These are phyloP conservation scores for Hycleus phaleratus DNA, from an alignment of 1,140 invertebrate species.

Conservation along the genomic window DNA sequence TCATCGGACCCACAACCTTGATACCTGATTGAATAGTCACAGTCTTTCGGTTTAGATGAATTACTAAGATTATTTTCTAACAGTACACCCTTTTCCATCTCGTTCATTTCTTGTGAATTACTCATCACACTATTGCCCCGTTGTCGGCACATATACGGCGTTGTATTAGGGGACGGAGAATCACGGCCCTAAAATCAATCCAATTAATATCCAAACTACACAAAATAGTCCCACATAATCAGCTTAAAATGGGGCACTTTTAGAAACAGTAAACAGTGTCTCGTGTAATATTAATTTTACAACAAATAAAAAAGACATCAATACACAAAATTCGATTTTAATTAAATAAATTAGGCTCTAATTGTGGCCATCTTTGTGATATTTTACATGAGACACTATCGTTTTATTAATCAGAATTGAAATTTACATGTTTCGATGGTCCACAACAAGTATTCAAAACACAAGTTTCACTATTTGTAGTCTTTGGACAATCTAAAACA, in stretches of 20 bases:
- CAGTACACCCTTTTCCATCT: constrained; percentile 55
- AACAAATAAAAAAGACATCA: too few relatives aligned
- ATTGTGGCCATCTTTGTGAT: not conserved
- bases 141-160: constrained; percentile 70
- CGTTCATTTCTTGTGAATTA: constrained; percentile 45
- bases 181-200: constrained; percentile 53
- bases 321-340: too few relatives aligned
- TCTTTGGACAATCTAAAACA: constrained; percentile 78
- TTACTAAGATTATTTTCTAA: constrained; percentile 28
- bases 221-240: not conserved
- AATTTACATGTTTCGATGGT: constrained; percentile 56
- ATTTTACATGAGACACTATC: not conserved
- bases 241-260: too few relatives aligned
- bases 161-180: constrained; percentile 66
- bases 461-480: constrained; percentile 61
- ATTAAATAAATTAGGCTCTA: too few relatives aligned
- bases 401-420: not conserved
- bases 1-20: too few relatives aligned
- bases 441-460: constrained; percentile 78
- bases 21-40: not conserved
- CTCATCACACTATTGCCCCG: constrained; percentile 50
- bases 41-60: not conserved
- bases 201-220: not conserved
- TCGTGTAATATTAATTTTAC: too few relatives aligned
- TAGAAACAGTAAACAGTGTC: not conserved